These are phyloP conservation scores for Rhinolophus ferrumequinum DNA, from an alignment of 2,113 vertebrate genomes.

Conservation along the genomic window DNA sequence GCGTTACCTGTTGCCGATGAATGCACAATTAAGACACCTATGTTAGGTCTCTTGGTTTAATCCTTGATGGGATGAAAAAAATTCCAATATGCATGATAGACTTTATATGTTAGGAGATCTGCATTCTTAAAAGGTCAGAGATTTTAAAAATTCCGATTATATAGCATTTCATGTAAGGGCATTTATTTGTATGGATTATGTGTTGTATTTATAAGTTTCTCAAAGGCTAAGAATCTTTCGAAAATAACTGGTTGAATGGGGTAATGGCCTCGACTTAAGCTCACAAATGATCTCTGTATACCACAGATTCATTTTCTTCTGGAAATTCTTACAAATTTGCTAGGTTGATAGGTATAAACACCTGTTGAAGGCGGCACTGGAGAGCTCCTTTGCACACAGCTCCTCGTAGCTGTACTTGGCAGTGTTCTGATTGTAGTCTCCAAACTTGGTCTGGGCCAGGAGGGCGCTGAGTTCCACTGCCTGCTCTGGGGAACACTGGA, in stretches of 20 bases:
- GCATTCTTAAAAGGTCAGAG: slow-evolving; percentile 45
- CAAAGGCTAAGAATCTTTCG: neutral
- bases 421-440: slow-evolving; percentile 98
- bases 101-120: neutral
- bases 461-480: slow-evolving; percentile 95
- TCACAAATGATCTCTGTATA: neutral
- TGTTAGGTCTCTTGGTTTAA: neutral
- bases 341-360: neutral
- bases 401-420: slow-evolving; percentile 96
- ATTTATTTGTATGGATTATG: neutral
- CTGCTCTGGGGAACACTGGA: slow-evolving; percentile 93
- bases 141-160: neutral
- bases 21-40: neutral
- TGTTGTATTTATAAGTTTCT: neutral
- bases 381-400: slow-evolving; percentile 92
- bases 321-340: neutral
- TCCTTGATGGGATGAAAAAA: slow-evolving; percentile 29
- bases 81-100: neutral
- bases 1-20: neutral
- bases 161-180: neutral
- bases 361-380: slow-evolving; percentile 86
- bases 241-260: neutral
- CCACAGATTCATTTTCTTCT: neutral
- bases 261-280: neutral
- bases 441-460: slow-evolving; percentile 96